Evolutionary conservation across 2,113 vertebrate genomes (phyloP).

Genomic region (Myrmophylax atrothorax): DNA sequence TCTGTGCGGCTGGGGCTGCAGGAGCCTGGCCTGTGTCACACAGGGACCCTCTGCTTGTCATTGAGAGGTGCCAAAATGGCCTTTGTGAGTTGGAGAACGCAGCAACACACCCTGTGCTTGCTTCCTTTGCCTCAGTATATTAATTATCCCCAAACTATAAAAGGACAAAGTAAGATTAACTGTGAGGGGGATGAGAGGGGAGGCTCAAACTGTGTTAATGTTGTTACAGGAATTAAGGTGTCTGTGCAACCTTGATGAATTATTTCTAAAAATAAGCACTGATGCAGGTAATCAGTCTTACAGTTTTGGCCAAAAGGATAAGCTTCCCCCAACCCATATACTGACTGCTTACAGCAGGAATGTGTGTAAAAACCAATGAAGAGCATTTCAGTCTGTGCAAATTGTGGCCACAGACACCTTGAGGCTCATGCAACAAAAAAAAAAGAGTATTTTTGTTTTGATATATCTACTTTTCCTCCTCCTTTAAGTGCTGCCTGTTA

Average conservation of each 20-base stretch:
- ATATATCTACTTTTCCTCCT: background rate
- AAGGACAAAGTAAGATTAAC: background rate
- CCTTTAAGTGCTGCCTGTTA: background rate
- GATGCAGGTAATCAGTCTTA: constrained; percentile 41
- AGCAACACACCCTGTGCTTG: background rate
- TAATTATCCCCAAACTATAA: background rate
- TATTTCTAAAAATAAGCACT: constrained; percentile 40
- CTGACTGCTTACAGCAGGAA: constrained; percentile 37
- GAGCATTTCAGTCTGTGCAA: background rate
- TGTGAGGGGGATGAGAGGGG: background rate
- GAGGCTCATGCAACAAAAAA: background rate
- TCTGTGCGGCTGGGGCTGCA: background rate
- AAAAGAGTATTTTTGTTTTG: accelerated
- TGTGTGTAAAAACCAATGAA: background rate
- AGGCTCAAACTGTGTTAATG: background rate
- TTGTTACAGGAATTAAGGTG: constrained; percentile 34
- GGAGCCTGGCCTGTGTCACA: background rate
- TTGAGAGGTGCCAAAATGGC: background rate
- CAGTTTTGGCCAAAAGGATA: constrained; percentile 47
- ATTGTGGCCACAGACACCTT: background rate
- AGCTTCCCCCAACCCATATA: constrained; percentile 13
- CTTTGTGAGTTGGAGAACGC: too few relatives aligned
- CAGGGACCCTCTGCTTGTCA: background rate
- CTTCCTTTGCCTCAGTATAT: background rate
- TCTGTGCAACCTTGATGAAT: constrained; percentile 60